Conservation (phyloP, 2,113 vertebrate species). For the Aplodontia rufa region DNA sequence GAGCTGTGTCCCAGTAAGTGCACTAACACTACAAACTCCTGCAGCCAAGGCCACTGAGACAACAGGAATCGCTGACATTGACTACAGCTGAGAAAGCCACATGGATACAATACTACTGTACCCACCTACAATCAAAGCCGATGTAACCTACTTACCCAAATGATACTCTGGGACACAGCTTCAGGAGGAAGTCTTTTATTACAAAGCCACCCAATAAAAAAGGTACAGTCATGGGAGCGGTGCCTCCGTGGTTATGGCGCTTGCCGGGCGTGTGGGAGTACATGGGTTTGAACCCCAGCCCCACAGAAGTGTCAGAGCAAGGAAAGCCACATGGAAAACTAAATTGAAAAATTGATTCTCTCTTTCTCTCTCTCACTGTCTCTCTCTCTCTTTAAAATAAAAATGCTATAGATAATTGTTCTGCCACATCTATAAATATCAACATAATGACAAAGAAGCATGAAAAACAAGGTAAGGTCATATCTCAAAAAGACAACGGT, state of each 20-base stretch:
- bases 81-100: neutral
- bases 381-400: no score
- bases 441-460: neutral
- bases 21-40: neutral
- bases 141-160: no score
- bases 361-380: no score
- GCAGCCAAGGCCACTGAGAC: neutral
- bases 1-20: neutral
- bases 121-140: neutral
- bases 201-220: neutral
- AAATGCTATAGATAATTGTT: neutral
- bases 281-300: no score
- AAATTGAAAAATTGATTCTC: no score
- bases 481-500: neutral
- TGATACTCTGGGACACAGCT: neutral
- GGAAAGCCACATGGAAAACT: no score
- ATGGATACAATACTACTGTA: no score
- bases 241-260: no score
- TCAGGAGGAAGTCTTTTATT: neutral
- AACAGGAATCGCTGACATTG: neutral
- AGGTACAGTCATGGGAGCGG: no score
- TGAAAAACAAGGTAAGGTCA: neutral
- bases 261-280: no score
- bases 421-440: neutral
- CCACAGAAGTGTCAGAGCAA: no score